Base-by-base conservation (phyloP, 2,797 vertebrate species). In the Bovichtus diacanthus region DNA sequence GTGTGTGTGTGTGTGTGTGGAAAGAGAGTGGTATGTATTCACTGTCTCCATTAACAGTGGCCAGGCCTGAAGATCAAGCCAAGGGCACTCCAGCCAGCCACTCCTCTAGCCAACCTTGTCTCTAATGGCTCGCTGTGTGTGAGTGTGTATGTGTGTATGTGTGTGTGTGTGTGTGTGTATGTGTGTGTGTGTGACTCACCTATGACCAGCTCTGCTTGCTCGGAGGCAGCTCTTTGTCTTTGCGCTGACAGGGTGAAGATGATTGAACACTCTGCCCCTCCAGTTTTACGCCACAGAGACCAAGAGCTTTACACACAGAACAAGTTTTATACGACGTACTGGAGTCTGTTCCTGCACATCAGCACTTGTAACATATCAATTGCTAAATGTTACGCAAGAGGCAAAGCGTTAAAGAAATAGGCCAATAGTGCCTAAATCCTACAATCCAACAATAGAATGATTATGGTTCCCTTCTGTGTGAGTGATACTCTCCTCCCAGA, bases 151-250 rank as follows among this genome's bases (percentile, higher is more conserved):
- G 34, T 56, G 9, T 71, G 59, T 73, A 64, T 53, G 36, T 63
- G 61, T 60, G 36, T 51, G 36, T 53, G 63, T 62, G 63, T 59
- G 44, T 50, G 21, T 27, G 25, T 27, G 47, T 65, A 54, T 83
- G 44, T 77, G 51, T 54, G 78, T 70, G 78, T 58, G 69, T 25
- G 75, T 38, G 86, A 84, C 74, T 92, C 91, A 91, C 90, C 90
- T 91, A 69, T 88, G 91, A 90, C 89, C 91, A 25, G 38, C 74
- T 76, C 60, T 71, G 82, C 85, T 91, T 36, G 93, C 92, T 92
- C 74, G 73, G 80, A 91, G 93, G 92, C 93, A 94, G 86, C 90
- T 89, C 87, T 94, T 93, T 92, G 90, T 94, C 92, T 93, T 94
- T 88, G 65, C 67, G 84, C 78, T 90, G 91, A 91, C 92, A 94